Conservation (phyloP, 2,888 invertebrate species). For the Neoitamus cyanurus region DNA sequence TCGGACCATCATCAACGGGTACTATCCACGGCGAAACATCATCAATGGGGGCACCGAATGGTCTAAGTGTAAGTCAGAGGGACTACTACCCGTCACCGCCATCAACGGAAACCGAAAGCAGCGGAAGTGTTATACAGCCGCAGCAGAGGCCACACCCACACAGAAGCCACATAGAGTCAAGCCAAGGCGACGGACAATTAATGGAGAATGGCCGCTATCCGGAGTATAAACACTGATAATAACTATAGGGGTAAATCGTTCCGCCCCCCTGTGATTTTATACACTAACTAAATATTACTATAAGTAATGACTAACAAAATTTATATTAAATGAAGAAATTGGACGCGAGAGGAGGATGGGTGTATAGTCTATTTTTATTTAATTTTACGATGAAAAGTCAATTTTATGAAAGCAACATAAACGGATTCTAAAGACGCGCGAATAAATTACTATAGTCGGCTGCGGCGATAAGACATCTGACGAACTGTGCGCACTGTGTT, state of each 20-base stretch:
- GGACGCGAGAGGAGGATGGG: not conserved
- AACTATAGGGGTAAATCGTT: conserved; percentile 55
- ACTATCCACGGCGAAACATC: conserved; percentile 63
- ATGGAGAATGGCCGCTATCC: conserved; percentile 75
- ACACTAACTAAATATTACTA: conserved; percentile 30
- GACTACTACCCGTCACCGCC: conserved; percentile 68
- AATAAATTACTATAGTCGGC: not conserved
- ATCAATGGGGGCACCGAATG: conserved; percentile 62
- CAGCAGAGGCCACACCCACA: conserved; percentile 60
- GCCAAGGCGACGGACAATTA: conserved; percentile 68
- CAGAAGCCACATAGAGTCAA: conserved; percentile 60
- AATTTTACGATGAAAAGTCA: conserved; percentile 51
- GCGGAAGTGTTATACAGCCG: conserved; percentile 68
- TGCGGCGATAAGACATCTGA: not conserved
- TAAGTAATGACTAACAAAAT: conserved; percentile 31
- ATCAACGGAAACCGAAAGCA: conserved; percentile 69
- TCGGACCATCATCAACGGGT: conserved; percentile 70
- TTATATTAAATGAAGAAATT: conserved; percentile 33
- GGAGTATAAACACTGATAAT: conserved; percentile 82
- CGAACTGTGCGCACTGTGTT: not conserved
- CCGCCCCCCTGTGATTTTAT: conserved; percentile 53
- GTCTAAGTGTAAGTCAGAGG: conserved; percentile 68
- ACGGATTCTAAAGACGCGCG: conserved; percentile 28
- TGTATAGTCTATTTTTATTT: conserved; percentile 48
- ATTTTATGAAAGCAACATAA: conserved; percentile 48